Evolutionary conservation across 2,797 vertebrate genomes (phyloP).

Genomic region (Sciaenops ocellatus): DNA sequence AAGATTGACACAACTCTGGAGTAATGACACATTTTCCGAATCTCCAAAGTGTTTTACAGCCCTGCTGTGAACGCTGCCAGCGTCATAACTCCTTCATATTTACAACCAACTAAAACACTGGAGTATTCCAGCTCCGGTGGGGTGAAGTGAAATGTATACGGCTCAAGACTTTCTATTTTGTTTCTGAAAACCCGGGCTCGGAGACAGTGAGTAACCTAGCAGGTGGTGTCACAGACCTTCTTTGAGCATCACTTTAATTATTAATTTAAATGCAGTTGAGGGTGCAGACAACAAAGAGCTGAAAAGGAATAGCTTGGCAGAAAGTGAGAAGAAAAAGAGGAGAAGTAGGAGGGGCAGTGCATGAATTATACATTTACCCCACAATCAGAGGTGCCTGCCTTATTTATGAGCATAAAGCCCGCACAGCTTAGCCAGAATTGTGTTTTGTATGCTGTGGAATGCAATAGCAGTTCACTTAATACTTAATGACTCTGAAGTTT

Average conservation of each 20-base stretch:
- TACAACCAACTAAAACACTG: conserved; percentile 62
- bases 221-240: conserved; percentile 79
- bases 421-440: conserved; percentile 75
- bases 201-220: conserved; percentile 66
- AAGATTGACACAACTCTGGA: conserved; percentile 13
- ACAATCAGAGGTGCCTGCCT: conserved; percentile 84
- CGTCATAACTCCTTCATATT: conserved; percentile 63
- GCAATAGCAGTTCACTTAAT: conserved; percentile 77
- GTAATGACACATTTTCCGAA: conserved; percentile 57
- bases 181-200: conserved; percentile 34
- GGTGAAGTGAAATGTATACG: conserved; percentile 52
- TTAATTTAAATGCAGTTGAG: conserved; percentile 84
- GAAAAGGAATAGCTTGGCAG: conserved; percentile 78
- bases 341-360: conserved; percentile 74
- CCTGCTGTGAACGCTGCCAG: conserved; percentile 30
- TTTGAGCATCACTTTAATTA: conserved; percentile 83
- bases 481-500: conserved; percentile 81
- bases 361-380: conserved; percentile 87
- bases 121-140: conserved; percentile 40
- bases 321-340: conserved; percentile 79
- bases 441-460: conserved; percentile 80
- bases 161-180: conserved; percentile 53
- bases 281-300: conserved; percentile 83
- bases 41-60: conserved; percentile 52
- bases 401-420: conserved; percentile 85